Conservation (phyloP, 2,888 invertebrate species). For the Glyphotaelius pellucidus region DNA sequence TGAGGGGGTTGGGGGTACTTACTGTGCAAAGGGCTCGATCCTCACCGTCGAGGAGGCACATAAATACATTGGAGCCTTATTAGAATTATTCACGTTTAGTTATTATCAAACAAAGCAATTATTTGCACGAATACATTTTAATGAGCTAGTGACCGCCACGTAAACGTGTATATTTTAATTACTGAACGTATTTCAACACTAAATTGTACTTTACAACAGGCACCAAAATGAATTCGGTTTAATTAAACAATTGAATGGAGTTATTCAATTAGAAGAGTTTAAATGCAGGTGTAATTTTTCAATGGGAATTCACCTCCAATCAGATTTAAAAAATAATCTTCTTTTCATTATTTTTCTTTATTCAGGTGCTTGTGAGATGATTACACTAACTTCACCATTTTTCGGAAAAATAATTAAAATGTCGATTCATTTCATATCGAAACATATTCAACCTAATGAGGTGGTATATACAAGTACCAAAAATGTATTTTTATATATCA, state of each 20-base stretch:
- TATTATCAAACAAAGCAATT: not conserved
- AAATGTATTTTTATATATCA: too few species aligned
- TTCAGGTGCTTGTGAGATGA: too few species aligned
- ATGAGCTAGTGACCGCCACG: not conserved
- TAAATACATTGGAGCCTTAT: slow-evolving; percentile 9
- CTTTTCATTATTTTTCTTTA: too few species aligned
- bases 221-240: not conserved
- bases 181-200: not conserved
- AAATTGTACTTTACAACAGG: not conserved
- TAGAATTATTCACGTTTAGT: slow-evolving; percentile 4
- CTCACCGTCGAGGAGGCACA: not conserved
- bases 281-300: not conserved
- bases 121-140: not conserved
- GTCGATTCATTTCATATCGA: too few species aligned
- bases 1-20: not conserved
- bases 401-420: too few species aligned
- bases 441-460: too few species aligned
- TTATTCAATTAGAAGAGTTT: not conserved
- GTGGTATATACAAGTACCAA: too few species aligned
- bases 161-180: not conserved
- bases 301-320: not conserved
- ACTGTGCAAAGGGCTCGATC: not conserved
- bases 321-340: too few species aligned
- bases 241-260: not conserved
- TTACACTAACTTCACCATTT: too few species aligned